Conservation (phyloP, 2,797 vertebrate genomes). For the Meda fulgida region DNA sequence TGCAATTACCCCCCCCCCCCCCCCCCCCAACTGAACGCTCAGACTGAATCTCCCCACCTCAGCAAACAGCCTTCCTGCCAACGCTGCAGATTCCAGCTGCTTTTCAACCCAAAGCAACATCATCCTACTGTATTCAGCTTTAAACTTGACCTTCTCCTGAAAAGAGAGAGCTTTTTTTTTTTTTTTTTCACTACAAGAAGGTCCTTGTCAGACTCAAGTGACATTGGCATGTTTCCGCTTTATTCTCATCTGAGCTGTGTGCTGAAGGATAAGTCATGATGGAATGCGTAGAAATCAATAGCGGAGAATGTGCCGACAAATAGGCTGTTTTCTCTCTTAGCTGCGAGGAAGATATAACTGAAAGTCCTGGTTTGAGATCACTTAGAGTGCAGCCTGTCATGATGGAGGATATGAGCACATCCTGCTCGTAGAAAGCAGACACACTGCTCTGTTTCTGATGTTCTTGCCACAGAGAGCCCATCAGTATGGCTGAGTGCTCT, state of each 20-base stretch:
- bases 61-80: conserved; percentile 43
- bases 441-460: conserved; percentile 11
- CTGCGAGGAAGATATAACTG: conserved; percentile 8
- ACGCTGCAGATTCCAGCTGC: conserved; percentile 63
- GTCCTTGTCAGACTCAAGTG: conserved; percentile 35
- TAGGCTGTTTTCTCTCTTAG: conserved; percentile 25
- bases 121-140: conserved; percentile 45
- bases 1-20: conserved; percentile 39
- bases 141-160: conserved; percentile 24
- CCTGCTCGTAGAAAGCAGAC: conserved; percentile 27
- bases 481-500: conserved; percentile 38
- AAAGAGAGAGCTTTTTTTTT: not conserved
- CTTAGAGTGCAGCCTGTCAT: conserved; percentile 21
- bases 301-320: not conserved
- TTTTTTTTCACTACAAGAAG: conserved; percentile 31
- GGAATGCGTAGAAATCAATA: conserved; percentile 16
- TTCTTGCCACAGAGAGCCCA: conserved; percentile 32
- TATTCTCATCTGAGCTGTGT: not conserved
- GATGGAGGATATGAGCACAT: conserved; percentile 26
- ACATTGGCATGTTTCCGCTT: conserved; percentile 24
- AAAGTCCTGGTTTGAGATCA: conserved; percentile 39
- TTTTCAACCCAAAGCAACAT: conserved; percentile 39
- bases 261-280: conserved; percentile 9
- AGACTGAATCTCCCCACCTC: conserved; percentile 29
- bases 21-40: not conserved